Conservation (phyloP, 2,888 invertebrate genomes). For the Minunthozetes semirufus region DNA sequence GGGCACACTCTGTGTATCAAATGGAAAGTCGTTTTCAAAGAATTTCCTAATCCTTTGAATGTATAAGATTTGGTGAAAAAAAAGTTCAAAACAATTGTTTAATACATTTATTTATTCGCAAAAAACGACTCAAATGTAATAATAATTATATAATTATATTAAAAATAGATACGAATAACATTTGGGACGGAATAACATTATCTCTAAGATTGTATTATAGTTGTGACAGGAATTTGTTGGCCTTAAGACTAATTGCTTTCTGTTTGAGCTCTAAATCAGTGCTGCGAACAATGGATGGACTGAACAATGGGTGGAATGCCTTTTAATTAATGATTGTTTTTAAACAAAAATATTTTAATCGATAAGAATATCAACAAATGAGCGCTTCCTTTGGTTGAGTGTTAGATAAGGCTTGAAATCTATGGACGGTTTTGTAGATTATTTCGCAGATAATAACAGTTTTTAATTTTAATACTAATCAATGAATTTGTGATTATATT, state of each 20-base stretch:
- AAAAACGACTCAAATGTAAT: no score
- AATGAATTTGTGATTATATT: not conserved
- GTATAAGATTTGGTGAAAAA: no score
- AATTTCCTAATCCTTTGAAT: no score
- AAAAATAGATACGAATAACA: no score
- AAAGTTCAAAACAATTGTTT: no score
- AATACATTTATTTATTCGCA: no score
- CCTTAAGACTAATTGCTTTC: not conserved
- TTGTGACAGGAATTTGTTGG: constrained; percentile 14
- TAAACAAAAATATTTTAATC: not conserved
- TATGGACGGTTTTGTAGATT: not conserved
- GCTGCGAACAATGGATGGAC: not conserved
- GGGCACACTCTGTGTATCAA: no score
- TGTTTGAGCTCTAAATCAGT: constrained; percentile 5
- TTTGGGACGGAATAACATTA: no score
- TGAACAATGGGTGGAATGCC: not conserved
- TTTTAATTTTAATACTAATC: not conserved
- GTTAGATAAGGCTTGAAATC: not conserved
- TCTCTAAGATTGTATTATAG: not conserved
- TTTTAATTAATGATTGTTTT: not conserved
- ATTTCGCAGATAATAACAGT: not conserved
- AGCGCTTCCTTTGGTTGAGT: constrained; percentile 14
- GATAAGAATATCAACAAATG: not conserved
- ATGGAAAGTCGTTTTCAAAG: no score
- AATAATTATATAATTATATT: no score